Evolutionary conservation across 1,140 invertebrate species (phyloP), one percentile per base, ranked within the genome.

Genomic region (Neodiprion virginianus): DNA sequence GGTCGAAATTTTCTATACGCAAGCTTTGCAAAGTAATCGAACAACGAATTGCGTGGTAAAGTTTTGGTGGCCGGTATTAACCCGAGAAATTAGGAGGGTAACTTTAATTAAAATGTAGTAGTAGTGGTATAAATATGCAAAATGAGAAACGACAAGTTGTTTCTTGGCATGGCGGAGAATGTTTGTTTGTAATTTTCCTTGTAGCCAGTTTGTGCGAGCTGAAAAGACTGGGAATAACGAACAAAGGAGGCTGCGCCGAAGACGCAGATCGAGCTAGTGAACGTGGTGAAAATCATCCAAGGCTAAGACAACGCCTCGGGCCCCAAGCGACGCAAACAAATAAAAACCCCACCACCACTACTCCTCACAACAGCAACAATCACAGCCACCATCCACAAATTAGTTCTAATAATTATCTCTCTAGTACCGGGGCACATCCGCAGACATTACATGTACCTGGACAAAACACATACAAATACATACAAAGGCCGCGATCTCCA

Each of bases 201-300:
- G 83, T 88, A 89, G 88, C 81, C 80, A 88, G 83, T 86, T 80
- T 88, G 78, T 87, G 83, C 84, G 83, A 88, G 84, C 86, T 87
- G 87, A 86, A 88, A 87, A 89, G 87, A 74, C 79, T 89, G 85
- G 86, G 84, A 79, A 84, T 88, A 79, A 78, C 78, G 77, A 76
- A 83, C 80, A 82, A 87, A 47, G 76, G 78, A 76, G 76, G 78
- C 79, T 79, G 70, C 47, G 74, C 28, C 28, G 28, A 40, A 40
- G 28, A 5, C 1, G 5, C 28, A 40, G 76, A 73, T 66, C 75
- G 76, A 81, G 78, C 77, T 79, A 75, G 76, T 78, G 76, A 79
- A 77, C 78, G 77, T 81, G 85, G 28, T 74, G 81, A 79, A 71
- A 82, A 83, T 78, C 80, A 81, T 81, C 79, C 79, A 76, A 78